Evolutionary conservation across 2,113 vertebrate genomes (phyloP).

Genomic region (Varanus komodoensis): DNA sequence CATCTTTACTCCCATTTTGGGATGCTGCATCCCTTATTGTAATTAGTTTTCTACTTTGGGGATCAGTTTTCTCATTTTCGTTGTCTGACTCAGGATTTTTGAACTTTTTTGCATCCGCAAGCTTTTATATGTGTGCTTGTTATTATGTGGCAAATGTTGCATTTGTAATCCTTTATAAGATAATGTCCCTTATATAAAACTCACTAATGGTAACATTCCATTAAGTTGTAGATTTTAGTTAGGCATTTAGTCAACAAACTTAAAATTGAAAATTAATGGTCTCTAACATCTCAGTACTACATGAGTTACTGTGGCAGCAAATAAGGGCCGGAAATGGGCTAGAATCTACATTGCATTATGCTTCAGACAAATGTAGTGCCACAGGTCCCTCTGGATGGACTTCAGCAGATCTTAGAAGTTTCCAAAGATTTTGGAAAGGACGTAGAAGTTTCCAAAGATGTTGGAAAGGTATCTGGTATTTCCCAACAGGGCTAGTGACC

Average conservation of each 20-base stretch:
- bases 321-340: not conserved
- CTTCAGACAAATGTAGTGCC: not conserved
- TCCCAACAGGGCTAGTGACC: not conserved
- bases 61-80: not conserved
- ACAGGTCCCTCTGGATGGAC: not conserved
- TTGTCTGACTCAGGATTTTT: conserved; percentile 15
- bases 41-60: not conserved
- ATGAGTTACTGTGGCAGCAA: not conserved
- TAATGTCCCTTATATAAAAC: conserved; percentile 34
- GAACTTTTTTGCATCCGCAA: conserved; percentile 5
- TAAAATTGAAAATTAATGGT: conserved; percentile 41
- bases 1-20: not conserved
- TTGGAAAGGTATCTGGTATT: not conserved
- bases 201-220: conserved; percentile 31
- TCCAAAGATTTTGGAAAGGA: not conserved
- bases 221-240: conserved; percentile 36
- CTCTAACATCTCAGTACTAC: conserved; percentile 12
- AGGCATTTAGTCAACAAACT: conserved; percentile 32
- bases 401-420: not conserved
- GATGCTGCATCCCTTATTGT: not conserved
- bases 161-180: conserved; percentile 23
- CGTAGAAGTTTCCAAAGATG: no score
- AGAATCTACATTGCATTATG: not conserved
- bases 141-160: conserved; percentile 26
- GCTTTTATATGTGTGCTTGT: not conserved